phyloP scores from a whole-genome alignment of 2,113 vertebrate species.

The Mesitornis unicolor region DNA sequence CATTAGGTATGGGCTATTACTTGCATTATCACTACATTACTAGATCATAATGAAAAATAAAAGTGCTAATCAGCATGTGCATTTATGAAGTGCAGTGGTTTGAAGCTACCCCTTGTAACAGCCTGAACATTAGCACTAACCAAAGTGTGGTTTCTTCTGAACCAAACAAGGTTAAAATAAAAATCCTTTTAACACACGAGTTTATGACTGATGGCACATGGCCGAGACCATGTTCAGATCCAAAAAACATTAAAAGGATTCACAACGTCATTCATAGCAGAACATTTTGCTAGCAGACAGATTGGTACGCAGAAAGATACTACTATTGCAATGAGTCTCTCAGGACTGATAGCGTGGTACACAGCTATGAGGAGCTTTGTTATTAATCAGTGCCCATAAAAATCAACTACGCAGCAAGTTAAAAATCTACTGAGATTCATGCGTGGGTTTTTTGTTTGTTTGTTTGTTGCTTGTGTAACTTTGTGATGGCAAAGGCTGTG shows the following conservation, averaged over 20 bases:
- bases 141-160: neutral
- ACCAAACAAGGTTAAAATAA: slow-evolving; percentile 31
- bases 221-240: neutral
- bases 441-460: neutral
- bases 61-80: slow-evolving; percentile 62
- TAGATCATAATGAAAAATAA: slow-evolving; percentile 68
- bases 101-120: slow-evolving; percentile 16
- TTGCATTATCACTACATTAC: slow-evolving; percentile 71
- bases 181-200: slow-evolving; percentile 6
- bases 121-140: slow-evolving; percentile 15
- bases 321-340: accelerated
- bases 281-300: neutral
- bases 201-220: neutral
- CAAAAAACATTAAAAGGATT: neutral
- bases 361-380: neutral
- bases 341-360: neutral
- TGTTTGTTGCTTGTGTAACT: neutral
- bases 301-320: neutral
- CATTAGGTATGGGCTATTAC: slow-evolving; percentile 71
- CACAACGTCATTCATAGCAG: neutral
- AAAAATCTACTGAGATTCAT: neutral
- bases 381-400: neutral
- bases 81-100: slow-evolving; percentile 50
- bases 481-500: neutral
- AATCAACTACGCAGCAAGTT: neutral